Percentiles rank a stretch among this genome's conserved stretches.
Conservation (phyloP, 2,113 vertebrate genomes). For the Sclerurus mexicanus region DNA sequence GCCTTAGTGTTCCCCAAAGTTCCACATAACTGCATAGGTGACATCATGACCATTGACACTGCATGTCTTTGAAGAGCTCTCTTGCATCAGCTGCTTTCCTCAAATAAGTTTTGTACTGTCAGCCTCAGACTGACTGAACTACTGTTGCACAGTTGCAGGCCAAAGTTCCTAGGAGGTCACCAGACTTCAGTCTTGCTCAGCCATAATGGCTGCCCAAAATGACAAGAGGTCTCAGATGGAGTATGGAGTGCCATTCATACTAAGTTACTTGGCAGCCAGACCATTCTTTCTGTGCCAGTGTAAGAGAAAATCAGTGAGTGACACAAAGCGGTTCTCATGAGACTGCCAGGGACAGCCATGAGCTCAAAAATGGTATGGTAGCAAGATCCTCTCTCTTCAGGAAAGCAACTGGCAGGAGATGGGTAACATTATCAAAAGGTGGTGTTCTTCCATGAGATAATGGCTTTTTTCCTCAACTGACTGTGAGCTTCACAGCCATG, state of each 20-base stretch:
- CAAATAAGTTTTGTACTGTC: background rate
- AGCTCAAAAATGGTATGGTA: background rate
- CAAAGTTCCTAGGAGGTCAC: background rate
- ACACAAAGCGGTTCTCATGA: background rate
- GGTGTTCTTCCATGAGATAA: background rate
- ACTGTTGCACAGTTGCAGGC: accelerated
- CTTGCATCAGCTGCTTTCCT: background rate
- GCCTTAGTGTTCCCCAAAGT: background rate
- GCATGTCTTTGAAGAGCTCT: background rate
- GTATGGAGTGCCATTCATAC: background rate
- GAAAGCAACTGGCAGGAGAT: background rate
- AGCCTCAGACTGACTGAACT: background rate
- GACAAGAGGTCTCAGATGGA: background rate
- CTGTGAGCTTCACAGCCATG: background rate
- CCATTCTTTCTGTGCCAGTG: background rate
- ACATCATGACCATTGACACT: background rate
- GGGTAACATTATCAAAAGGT: background rate
- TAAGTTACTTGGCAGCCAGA: background rate
- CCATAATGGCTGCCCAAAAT: background rate
- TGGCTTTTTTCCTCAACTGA: background rate
- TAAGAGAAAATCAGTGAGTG: background rate
- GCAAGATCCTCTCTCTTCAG: background rate
- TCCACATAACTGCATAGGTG: background rate
- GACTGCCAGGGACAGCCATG: background rate
- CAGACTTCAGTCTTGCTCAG: background rate